phyloP scores from a whole-genome alignment of 2,888 invertebrate genomes.

The Drosophila kanekoi region DNA sequence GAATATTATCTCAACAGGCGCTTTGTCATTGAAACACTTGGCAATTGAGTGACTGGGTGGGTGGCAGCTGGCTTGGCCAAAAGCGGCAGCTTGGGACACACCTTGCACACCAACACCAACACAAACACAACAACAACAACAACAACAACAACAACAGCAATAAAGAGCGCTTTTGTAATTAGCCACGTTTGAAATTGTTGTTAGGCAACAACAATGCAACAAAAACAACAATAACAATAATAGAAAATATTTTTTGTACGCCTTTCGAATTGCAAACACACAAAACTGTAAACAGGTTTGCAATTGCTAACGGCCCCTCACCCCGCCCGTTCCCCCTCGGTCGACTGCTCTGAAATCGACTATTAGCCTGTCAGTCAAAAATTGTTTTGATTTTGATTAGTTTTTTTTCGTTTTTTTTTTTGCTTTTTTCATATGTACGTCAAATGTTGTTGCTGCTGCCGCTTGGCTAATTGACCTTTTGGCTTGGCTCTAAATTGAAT shows the following conservation, averaged over 20 bases:
- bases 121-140: constrained; percentile 2
- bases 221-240: constrained; percentile 29
- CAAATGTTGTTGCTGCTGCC: constrained; percentile 19
- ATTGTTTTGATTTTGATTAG: constrained; percentile 61
- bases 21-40: constrained; percentile 38
- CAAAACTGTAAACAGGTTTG: constrained; percentile 67
- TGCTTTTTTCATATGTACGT: constrained; percentile 13
- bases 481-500: constrained; percentile 67
- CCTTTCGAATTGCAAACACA: constrained; percentile 71
- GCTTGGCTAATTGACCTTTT: constrained; percentile 74
- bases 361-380: constrained; percentile 50
- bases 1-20: constrained; percentile 7
- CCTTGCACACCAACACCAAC: constrained; percentile 58
- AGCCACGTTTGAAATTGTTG: constrained; percentile 68
- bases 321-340: neutral
- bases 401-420: constrained; percentile 26
- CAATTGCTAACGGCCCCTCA: constrained; percentile 32
- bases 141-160: constrained; percentile 15
- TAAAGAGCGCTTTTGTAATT: constrained; percentile 59
- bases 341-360: constrained; percentile 3
- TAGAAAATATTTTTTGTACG: constrained; percentile 52
- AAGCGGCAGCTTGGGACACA: constrained; percentile 61
- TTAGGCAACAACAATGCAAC: constrained; percentile 53
- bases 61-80: constrained; percentile 54
- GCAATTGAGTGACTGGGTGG: constrained; percentile 50